A percentile compares a stretch with the other conserved stretches of the same genome.
These are phyloP conservation scores for Pipra filicauda DNA, from an alignment of 2,113 vertebrate genomes.

Conservation along the genomic window DNA sequence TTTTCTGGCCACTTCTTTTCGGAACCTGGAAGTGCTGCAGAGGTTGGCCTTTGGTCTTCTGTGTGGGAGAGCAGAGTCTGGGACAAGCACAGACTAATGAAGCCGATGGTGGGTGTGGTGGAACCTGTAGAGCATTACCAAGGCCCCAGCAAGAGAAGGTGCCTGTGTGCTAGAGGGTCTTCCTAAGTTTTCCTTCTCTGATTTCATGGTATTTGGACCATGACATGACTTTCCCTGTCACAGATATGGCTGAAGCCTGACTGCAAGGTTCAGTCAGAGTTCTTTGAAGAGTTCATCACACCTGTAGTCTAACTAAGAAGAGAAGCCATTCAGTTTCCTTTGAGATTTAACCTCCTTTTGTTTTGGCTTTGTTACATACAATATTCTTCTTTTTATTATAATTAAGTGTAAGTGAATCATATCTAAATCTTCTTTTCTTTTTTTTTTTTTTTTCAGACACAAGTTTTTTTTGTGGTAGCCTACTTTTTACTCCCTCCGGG, in stretches of 20 bases:
- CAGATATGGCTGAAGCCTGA: not conserved
- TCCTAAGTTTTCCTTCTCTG: too few species aligned
- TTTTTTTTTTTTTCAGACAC: not conserved
- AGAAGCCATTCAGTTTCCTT: fast-evolving
- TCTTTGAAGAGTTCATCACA: not conserved
- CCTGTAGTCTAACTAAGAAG: not conserved
- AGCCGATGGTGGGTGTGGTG: too few species aligned
- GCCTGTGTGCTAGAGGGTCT: fast-evolving
- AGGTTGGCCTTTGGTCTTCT: too few species aligned
- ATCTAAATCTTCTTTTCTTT: not conserved
- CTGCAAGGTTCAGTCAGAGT: fast-evolving
- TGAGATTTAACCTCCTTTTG: fast-evolving
- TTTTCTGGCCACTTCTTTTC: too few species aligned
- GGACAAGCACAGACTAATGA: too few species aligned
- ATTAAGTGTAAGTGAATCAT: fast-evolving
- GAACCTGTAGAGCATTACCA: fast-evolving
- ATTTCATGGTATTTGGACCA: fast-evolving
- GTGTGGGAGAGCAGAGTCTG: too few species aligned
- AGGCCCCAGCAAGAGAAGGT: fast-evolving
- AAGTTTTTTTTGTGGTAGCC: slow-evolving; percentile 51
- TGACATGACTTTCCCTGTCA: not conserved
- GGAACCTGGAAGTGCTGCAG: too few species aligned
- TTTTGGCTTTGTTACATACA: fast-evolving
- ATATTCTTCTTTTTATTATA: not conserved
- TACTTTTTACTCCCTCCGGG: not conserved